These are phyloP conservation scores for Petrolisthes cinctipes DNA, from an alignment of 2,888 invertebrate species.

Conservation along the genomic window DNA sequence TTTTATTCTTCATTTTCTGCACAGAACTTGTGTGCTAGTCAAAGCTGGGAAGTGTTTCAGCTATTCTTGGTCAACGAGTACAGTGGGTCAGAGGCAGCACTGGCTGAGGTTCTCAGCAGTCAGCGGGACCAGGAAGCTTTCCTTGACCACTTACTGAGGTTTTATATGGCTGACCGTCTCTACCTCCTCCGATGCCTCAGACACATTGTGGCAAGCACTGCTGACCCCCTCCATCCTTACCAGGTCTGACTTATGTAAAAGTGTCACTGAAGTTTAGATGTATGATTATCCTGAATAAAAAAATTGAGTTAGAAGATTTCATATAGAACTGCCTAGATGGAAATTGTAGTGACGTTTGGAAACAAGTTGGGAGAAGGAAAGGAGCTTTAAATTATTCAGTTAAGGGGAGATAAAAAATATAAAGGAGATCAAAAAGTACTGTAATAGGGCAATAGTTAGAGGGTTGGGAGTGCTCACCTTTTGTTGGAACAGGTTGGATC, in stretches of 20 bases:
- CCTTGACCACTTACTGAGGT: conserved; percentile 55
- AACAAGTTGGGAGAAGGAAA: not conserved
- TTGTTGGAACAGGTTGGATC: not conserved
- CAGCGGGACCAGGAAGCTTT: conserved; percentile 58
- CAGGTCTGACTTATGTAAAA: conserved; percentile 39
- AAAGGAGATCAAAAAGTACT: too few species aligned
- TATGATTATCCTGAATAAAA: too few species aligned
- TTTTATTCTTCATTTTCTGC: not conserved
- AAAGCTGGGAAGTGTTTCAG: conserved; percentile 63
- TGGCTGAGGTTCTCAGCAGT: conserved; percentile 45
- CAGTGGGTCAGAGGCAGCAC: conserved; percentile 49
- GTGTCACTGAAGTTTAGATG: too few species aligned
- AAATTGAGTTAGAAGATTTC: too few species aligned
- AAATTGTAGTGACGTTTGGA: too few species aligned
- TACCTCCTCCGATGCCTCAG: conserved; percentile 62
- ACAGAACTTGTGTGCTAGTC: conserved; percentile 57
- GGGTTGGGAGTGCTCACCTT: not conserved
- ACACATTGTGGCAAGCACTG: conserved; percentile 60
- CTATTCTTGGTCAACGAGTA: conserved; percentile 63
- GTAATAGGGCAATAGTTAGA: too few species aligned
- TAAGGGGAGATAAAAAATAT: too few species aligned
- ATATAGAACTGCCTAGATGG: too few species aligned
- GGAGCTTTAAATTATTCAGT: too few species aligned
- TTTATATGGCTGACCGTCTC: conserved; percentile 59
- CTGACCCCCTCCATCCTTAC: conserved; percentile 59